phyloP scores from a whole-genome alignment of 2,797 vertebrate genomes.

The Pseudomugil gertrudae region DNA sequence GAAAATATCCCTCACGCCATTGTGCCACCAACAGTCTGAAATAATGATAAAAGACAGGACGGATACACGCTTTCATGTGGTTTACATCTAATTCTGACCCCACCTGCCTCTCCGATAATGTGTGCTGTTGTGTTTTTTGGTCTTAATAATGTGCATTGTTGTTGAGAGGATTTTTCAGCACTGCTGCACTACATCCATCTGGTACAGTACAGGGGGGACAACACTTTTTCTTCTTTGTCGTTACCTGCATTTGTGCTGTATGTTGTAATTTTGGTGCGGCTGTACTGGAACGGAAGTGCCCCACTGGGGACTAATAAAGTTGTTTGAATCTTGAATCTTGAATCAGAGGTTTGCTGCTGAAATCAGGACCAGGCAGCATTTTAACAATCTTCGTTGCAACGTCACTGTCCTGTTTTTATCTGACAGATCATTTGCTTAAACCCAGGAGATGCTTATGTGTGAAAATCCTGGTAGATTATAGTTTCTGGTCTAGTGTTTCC shows the following conservation, averaged over 20 bases:
- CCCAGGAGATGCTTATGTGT: not conserved
- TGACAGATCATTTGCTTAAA: not conserved
- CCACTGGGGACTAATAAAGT: too few species aligned
- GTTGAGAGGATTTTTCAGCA: too few species aligned
- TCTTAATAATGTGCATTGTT: too few species aligned
- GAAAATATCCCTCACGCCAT: not conserved
- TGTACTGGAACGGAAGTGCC: too few species aligned
- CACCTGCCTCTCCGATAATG: too few species aligned
- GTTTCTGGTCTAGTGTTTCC: not conserved
- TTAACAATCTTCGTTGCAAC: not conserved
- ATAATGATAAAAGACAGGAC: constrained; percentile 1
- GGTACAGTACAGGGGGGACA: too few species aligned
- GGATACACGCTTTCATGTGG: constrained; percentile 49
- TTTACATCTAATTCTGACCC: constrained; percentile 47
- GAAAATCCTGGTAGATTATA: not conserved
- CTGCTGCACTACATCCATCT: too few species aligned
- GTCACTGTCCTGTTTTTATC: not conserved
- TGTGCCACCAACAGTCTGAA: not conserved
- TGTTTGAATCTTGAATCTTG: too few species aligned
- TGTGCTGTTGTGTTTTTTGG: too few species aligned
- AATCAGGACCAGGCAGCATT: not conserved
- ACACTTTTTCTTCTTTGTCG: too few species aligned
- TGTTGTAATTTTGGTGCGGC: too few species aligned
- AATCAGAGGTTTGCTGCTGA: constrained; percentile 31
- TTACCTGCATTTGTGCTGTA: too few species aligned